A percentile compares a stretch with the other conserved stretches of the same genome.
These are phyloP conservation scores for Leptinotarsa peninsularis DNA, from an alignment of 2,888 invertebrate genomes.

Conservation along the genomic window DNA sequence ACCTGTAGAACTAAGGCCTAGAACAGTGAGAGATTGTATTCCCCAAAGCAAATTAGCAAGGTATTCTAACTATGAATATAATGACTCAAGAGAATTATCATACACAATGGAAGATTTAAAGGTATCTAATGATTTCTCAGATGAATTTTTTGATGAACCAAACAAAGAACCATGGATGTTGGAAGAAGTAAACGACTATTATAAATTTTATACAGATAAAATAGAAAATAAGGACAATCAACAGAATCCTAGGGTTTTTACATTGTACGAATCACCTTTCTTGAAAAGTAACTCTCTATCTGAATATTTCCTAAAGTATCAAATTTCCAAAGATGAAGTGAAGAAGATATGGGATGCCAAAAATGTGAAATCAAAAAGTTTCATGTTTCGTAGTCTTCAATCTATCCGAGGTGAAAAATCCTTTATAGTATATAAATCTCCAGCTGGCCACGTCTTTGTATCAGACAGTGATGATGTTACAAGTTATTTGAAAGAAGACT, in stretches of 20 bases:
- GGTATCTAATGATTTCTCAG: conserved; percentile 39
- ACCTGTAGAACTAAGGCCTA: conserved; percentile 58
- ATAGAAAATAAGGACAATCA: conserved; percentile 27
- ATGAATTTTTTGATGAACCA: conserved; percentile 39
- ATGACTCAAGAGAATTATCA: conserved; percentile 65
- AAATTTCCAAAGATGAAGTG: conserved; percentile 50
- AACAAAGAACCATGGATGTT: conserved; percentile 73
- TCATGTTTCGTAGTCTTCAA: conserved; percentile 40
- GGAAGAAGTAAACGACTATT: conserved; percentile 68
- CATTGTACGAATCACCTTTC: conserved; percentile 53
- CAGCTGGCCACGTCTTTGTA: conserved; percentile 56
- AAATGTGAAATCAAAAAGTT: conserved; percentile 39
- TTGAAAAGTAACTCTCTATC: conserved; percentile 51
- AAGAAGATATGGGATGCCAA: conserved; percentile 57
- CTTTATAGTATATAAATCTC: conserved; percentile 56
- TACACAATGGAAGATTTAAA: conserved; percentile 58
- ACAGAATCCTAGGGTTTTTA: conserved; percentile 31
- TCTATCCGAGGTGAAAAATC: conserved; percentile 47
- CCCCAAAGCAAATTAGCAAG: conserved; percentile 73
- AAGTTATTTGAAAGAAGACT: conserved; percentile 42
- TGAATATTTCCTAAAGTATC: conserved; percentile 44
- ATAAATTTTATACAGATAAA: conserved; percentile 45
- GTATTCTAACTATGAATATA: conserved; percentile 68
- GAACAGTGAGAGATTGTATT: conserved; percentile 74
- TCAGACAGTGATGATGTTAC: conserved; percentile 51